Evolutionary conservation across 2,797 vertebrate genomes (phyloP).

Genomic region (Takifugu rubripes): DNA sequence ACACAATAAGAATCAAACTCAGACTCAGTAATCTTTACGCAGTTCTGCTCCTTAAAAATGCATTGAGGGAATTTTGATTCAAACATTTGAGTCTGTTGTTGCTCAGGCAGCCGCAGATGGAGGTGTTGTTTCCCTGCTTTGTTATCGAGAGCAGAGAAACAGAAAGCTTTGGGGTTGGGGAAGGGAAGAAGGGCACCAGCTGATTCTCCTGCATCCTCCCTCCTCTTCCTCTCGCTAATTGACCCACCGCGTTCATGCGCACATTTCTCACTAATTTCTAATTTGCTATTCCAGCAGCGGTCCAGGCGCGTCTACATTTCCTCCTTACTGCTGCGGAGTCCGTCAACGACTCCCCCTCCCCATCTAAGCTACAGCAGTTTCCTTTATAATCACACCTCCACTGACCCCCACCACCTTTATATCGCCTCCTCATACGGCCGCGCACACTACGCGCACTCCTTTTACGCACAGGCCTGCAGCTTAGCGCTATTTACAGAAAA

Average conservation of each 20-base stretch:
- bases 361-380: constrained; percentile 75
- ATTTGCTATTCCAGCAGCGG: constrained; percentile 94
- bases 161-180: constrained; percentile 10
- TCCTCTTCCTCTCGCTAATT: constrained; percentile 83
- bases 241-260: constrained; percentile 88
- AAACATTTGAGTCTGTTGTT: too few relatives aligned
- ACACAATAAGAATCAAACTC: too few relatives aligned
- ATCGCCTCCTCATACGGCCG: constrained; percentile 28
- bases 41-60: too few relatives aligned
- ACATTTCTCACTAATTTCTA: constrained; percentile 96
- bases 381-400: constrained; percentile 83
- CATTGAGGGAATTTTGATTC: too few relatives aligned
- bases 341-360: constrained; percentile 58
- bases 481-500: constrained; percentile 2
- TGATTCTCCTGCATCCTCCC: constrained; percentile 62
- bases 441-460: constrained; percentile 30
- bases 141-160: constrained; percentile 15
- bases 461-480: constrained; percentile 59
- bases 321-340: constrained; percentile 80
- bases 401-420: constrained; percentile 63
- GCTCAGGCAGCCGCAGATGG: neutral
- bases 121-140: constrained; percentile 31
- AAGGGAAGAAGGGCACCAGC: constrained; percentile 45
- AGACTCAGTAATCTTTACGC: too few relatives aligned
- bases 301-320: constrained; percentile 83